These are phyloP conservation scores for Oostethus manadensis DNA, from an alignment of 2,113 vertebrate genomes.

Conservation along the genomic window DNA sequence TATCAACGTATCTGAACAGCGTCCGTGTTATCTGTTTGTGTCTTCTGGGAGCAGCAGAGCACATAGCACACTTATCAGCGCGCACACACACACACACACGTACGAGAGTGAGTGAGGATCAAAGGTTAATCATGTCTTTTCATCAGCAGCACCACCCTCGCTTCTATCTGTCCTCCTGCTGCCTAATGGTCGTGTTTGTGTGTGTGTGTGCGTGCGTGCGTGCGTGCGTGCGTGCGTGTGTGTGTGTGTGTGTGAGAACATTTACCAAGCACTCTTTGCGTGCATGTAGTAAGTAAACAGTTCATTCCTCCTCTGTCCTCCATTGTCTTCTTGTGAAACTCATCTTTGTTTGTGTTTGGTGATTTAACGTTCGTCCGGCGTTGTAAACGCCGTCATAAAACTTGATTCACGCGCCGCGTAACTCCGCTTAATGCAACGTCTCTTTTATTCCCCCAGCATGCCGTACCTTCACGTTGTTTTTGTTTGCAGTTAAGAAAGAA, in stretches of 20 bases:
- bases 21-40: slow-evolving; percentile 43
- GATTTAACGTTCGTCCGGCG: slow-evolving; percentile 43
- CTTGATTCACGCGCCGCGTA: slow-evolving; percentile 43
- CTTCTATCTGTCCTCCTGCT: slow-evolving; percentile 56
- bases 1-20: slow-evolving; percentile 58
- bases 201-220: slow-evolving; percentile 11
- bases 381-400: slow-evolving; percentile 38
- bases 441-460: slow-evolving; percentile 40
- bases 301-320: slow-evolving; percentile 18
- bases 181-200: slow-evolving; percentile 38
- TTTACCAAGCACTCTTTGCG: slow-evolving; percentile 11
- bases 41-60: slow-evolving; percentile 43
- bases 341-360: slow-evolving; percentile 38
- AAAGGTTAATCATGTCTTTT: slow-evolving; percentile 71
- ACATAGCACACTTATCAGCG: slow-evolving; percentile 50
- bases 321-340: slow-evolving; percentile 27
- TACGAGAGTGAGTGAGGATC: slow-evolving; percentile 40
- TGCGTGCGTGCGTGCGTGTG: neutral
- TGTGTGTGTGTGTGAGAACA: slow-evolving; percentile 1
- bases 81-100: slow-evolving; percentile 4
- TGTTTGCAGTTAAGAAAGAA: slow-evolving; percentile 9
- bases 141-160: slow-evolving; percentile 63
- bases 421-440: slow-evolving; percentile 20
- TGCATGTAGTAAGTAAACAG: slow-evolving; percentile 43
- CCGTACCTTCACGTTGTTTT: slow-evolving; percentile 1